Percentiles rank a stretch among this genome's conserved stretches.
Conservation (phyloP, 2,797 vertebrate species). For the Alfaro cultratus region DNA sequence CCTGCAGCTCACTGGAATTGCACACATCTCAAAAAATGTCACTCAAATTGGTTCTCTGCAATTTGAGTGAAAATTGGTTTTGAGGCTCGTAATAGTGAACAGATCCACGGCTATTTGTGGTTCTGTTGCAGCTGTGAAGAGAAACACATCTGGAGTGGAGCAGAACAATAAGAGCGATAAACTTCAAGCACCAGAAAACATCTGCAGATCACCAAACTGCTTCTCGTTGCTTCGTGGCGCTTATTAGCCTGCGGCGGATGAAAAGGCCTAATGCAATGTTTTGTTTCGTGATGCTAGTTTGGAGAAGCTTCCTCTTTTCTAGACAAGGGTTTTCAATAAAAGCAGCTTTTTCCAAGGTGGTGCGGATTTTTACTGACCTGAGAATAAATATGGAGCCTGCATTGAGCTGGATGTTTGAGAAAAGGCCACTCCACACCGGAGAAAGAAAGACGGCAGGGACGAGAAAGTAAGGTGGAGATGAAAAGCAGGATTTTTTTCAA, state of each 20-base stretch:
- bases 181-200: not conserved
- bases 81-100: not conserved
- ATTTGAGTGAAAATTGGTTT: constrained; percentile 20
- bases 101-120: constrained; percentile 5
- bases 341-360: constrained; percentile 1
- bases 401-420: constrained; percentile 10
- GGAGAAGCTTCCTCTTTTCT: constrained; percentile 6
- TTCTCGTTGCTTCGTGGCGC: not conserved
- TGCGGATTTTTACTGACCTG: not conserved
- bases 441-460: not conserved
- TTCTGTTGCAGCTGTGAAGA: constrained; percentile 7
- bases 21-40: constrained; percentile 12
- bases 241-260: constrained; percentile 26
- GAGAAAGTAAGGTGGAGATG: constrained; percentile 2
- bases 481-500: not conserved
- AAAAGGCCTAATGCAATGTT: constrained; percentile 20
- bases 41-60: constrained; percentile 2
- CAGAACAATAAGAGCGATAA: constrained; percentile 7
- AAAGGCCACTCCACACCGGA: not conserved
- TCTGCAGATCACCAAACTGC: constrained; percentile 20
- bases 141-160: constrained; percentile 17
- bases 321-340: constrained; percentile 22
- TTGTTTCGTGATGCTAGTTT: constrained; percentile 15
- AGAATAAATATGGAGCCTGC: constrained; percentile 3
- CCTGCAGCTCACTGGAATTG: constrained; percentile 13